Evolutionary conservation across 2,113 vertebrate genomes (phyloP).

Genomic region (Puffinus mauretanicus): DNA sequence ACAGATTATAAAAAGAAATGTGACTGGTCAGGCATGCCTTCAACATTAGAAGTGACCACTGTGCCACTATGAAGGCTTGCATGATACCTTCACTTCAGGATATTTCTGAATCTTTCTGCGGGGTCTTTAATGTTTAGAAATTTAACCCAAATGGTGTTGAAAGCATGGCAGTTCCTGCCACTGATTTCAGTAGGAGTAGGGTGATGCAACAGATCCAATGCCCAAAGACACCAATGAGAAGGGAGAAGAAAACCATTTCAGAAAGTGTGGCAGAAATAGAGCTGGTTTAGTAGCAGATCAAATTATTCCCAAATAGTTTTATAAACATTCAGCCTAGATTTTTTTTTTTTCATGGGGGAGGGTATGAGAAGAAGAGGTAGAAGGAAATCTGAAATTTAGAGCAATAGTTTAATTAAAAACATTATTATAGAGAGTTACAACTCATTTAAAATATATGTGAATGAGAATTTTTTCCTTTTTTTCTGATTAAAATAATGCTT

Average conservation of each 20-base stretch:
- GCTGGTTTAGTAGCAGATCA: background rate
- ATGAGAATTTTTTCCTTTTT: background rate
- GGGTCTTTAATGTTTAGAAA: background rate
- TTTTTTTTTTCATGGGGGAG: background rate
- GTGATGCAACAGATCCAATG: background rate
- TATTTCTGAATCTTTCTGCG: background rate
- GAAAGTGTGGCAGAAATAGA: background rate
- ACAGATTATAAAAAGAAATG: background rate
- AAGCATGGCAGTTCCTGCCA: background rate
- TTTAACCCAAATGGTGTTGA: background rate
- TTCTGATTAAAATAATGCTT: background rate
- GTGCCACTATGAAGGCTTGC: background rate
- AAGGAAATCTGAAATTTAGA: constrained; percentile 2
- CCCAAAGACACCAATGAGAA: background rate
- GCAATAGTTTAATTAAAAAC: constrained; percentile 47
- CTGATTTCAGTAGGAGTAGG: background rate
- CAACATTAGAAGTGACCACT: background rate
- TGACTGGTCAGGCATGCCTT: background rate
- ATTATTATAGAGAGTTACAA: constrained; percentile 43
- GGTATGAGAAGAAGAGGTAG: background rate
- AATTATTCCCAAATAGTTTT: background rate
- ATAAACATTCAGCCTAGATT: background rate
- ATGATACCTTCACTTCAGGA: background rate
- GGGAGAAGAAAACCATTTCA: background rate
- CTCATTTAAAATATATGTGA: background rate